These are phyloP conservation scores for Seriola aureovittata DNA, from an alignment of 2,113 vertebrate genomes.

Conservation along the genomic window DNA sequence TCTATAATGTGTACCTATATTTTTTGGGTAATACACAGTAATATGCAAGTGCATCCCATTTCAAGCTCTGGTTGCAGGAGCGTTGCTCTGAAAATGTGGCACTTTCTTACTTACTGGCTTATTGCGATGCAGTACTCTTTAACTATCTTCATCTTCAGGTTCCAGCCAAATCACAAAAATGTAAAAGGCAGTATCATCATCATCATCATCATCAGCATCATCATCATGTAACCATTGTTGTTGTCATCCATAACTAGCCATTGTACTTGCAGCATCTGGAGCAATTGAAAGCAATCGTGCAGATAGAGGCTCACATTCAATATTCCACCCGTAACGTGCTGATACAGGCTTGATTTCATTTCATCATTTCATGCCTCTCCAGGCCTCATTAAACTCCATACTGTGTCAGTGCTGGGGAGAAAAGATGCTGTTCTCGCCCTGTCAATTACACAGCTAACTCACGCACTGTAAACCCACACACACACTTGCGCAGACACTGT, in stretches of 20 bases:
- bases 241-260: constrained; percentile 30
- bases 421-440: constrained; percentile 28
- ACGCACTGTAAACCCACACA: background rate
- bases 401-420: constrained; percentile 35
- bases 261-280: constrained; percentile 54
- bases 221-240: constrained; percentile 24
- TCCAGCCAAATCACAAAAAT: background rate
- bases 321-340: constrained; percentile 49
- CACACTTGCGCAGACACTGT: background rate
- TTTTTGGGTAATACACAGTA: background rate
- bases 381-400: constrained; percentile 64
- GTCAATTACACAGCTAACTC: constrained; percentile 60
- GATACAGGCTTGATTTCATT: constrained; percentile 67
- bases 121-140: background rate
- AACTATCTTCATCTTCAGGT: background rate
- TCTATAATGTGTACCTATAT: background rate
- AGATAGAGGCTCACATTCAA: constrained; percentile 51
- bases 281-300: constrained; percentile 48
- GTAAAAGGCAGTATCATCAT: background rate
- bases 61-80: background rate
- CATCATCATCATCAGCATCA: constrained; percentile 10
- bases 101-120: background rate
- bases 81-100: background rate
- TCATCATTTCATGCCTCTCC: constrained; percentile 66
- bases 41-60: constrained; percentile 3